phyloP scores from a whole-genome alignment of 2,888 invertebrate species.

The Unio delphinus region DNA sequence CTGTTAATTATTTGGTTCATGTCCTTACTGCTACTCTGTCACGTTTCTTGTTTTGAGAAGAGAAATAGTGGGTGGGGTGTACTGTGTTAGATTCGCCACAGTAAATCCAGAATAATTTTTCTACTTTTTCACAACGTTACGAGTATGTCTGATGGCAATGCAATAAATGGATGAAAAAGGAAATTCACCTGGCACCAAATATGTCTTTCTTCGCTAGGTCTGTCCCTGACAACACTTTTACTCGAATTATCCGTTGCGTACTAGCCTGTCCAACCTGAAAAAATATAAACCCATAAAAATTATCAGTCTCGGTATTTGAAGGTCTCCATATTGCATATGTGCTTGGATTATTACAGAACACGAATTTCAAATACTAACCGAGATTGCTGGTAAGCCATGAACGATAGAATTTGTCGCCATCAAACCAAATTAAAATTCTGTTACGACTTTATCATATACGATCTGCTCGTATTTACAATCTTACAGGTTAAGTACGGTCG shows the following conservation, averaged over 20 bases:
- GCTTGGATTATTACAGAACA: no score
- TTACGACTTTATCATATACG: slow-evolving; percentile 4
- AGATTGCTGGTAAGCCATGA: slow-evolving; percentile 46
- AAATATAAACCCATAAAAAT: slow-evolving; percentile 2
- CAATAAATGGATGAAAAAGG: not conserved
- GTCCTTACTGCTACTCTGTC: no score
- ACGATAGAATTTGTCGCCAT: slow-evolving; percentile 35
- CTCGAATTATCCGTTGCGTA: slow-evolving; percentile 56
- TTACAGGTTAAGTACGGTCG: not conserved
- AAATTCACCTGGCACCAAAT: slow-evolving; percentile 93
- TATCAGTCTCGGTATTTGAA: no score
- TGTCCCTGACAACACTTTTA: slow-evolving; percentile 63
- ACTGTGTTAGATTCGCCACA: no score
- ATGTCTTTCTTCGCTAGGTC: slow-evolving; percentile 98
- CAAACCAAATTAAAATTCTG: slow-evolving; percentile 11
- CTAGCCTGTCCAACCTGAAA: slow-evolving; percentile 54
- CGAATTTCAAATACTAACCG: slow-evolving; percentile 27
- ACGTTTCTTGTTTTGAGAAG: no score
- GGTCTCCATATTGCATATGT: no score
- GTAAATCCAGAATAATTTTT: no score
- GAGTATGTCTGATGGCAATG: no score
- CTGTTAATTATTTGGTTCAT: no score
- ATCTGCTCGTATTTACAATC: not conserved
- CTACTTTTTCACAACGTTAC: no score
- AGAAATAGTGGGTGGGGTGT: no score